phyloP scores from a whole-genome alignment of 1,140 invertebrate species.

The Pachypsylla venusta region DNA sequence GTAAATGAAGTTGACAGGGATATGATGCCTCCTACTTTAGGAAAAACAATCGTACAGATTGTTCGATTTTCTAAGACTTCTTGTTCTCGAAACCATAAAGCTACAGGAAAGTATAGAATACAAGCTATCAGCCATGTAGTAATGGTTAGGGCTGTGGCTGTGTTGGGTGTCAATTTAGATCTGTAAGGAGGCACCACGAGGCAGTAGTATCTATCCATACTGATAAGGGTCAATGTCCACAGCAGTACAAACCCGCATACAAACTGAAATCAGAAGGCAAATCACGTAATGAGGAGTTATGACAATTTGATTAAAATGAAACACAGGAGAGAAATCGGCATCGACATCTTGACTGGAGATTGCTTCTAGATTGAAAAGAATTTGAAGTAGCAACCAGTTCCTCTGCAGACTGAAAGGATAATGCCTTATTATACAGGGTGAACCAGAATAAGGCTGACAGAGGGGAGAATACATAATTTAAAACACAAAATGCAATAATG shows the following conservation, averaged over 20 bases:
- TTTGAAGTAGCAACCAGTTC: too few relatives aligned
- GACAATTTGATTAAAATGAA: too few relatives aligned
- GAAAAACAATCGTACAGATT: slow-evolving; percentile 42
- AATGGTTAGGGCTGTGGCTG: slow-evolving; percentile 31
- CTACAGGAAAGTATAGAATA: slow-evolving; percentile 36
- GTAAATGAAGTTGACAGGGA: slow-evolving; percentile 38
- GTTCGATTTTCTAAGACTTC: slow-evolving; percentile 1
- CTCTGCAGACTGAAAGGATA: too few relatives aligned
- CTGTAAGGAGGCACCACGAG: slow-evolving; percentile 40
- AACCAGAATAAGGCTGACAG: too few relatives aligned
- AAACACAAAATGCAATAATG: too few relatives aligned
- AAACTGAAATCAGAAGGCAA: slow-evolving; percentile 33
- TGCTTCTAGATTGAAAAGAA: too few relatives aligned
- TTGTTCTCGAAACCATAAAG: slow-evolving; percentile 37
- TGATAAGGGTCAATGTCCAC: slow-evolving; percentile 43
- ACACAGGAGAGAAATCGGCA: too few relatives aligned
- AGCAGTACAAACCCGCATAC: slow-evolving; percentile 42
- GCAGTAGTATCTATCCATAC: slow-evolving; percentile 40
- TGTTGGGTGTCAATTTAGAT: slow-evolving; percentile 34
- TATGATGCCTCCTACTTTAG: slow-evolving; percentile 32
- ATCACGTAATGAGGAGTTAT: too few relatives aligned
- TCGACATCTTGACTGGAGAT: too few relatives aligned
- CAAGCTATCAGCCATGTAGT: slow-evolving; percentile 36
- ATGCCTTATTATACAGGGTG: too few relatives aligned
- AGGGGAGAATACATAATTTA: too few relatives aligned